Base-by-base conservation (phyloP, 2,113 vertebrate species). In the Myiopsitta monachus region DNA sequence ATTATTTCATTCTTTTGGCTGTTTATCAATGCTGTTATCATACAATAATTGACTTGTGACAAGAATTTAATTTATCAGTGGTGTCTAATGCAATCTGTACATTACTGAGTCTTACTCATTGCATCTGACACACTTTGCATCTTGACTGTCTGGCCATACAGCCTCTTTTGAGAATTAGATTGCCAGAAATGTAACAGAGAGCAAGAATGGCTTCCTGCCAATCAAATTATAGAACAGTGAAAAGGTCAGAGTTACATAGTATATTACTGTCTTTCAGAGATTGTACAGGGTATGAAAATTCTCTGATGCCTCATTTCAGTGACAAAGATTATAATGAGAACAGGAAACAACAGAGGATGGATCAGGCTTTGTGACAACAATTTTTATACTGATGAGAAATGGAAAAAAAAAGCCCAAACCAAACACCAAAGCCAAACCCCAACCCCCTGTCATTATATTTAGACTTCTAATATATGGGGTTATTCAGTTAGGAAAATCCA, bases 141-240 rank as follows among this genome's bases (percentile, higher is more conserved):
- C 93, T 93, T 89, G 49, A 61, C 83, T 82, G 66, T 31, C 80
- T 95, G 59, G 46, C 64, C 44, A 44, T 73, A 31, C 10, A 74
- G 26, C 10, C 28, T 78, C 77, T 88, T 96, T 87, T 55, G 80
- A 94, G 92, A 91, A 73, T 96, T 63, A 91, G 66, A 27, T 49
- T 91, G 74, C 66, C 77, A 94, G 68, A 88, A 94, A 72, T 85
- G 41, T 87, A 89, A 62, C 47, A 73, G 73, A 82, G 88, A 87
- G 88, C 62, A 83, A 76, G 77, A 91, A 91, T 85, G 94, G 87
- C 88, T 94, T 91, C 31, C 91, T 96, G 92, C 87, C 94, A 96
- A 91, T 96, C 83, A 95, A 97, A 96, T 95, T 91, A 85, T 11
- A 73, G 59, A 94, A 84, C 67, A 87, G 13, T 54, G 77, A 74